Evolutionary conservation across 1,140 invertebrate species (phyloP), one percentile per base, ranked within the genome.

Genomic region (Colletes latitarsis): DNA sequence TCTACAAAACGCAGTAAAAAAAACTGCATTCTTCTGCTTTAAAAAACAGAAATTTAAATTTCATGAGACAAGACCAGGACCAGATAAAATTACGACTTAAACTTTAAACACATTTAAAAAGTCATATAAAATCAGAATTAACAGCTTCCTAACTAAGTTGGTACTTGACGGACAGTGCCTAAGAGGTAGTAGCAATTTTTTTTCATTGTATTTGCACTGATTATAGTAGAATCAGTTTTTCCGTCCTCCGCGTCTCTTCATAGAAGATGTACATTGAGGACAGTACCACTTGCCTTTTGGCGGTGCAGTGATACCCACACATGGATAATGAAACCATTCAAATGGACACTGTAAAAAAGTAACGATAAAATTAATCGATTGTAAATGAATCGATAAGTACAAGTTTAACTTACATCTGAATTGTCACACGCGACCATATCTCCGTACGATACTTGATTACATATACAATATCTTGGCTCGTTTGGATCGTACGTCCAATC

Each of bases 341-440:
- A 97, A 98, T 15, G 98, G 97, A 94, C 98, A 99, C 97, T 98
- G 94, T 76, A 95, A 95, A 72, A 81, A 72, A 21, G 21, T 19
- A 46, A 30, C 19, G 30, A 39, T 8, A 68, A 10, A n/a, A 30
- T 39, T 21, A 21, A 55, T 60, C 14, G 14, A 53, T 62, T 17
- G 57, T 53, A 53, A 3, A 6, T 1, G 64, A n/a, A n/a, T 15
- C 10, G 21, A 58, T 49, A 15, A 69, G 49, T 39, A 14, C 43
- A 21, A 60, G n/a, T 39, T 14, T 15, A 49, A 94, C 95, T 96
- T 94, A 98, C 97, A 91, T 98, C 97, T 92, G 97, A 96, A 94
- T 99, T 99, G 94, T 99, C 99, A 94, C 99, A 99, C 73, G 98
- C 98, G 71, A 99, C 98, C 99, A 99, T 99, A 89, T 99, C 98